These are phyloP conservation scores for Bradypodion ventrale DNA, from an alignment of 2,797 vertebrate species.

Conservation along the genomic window DNA sequence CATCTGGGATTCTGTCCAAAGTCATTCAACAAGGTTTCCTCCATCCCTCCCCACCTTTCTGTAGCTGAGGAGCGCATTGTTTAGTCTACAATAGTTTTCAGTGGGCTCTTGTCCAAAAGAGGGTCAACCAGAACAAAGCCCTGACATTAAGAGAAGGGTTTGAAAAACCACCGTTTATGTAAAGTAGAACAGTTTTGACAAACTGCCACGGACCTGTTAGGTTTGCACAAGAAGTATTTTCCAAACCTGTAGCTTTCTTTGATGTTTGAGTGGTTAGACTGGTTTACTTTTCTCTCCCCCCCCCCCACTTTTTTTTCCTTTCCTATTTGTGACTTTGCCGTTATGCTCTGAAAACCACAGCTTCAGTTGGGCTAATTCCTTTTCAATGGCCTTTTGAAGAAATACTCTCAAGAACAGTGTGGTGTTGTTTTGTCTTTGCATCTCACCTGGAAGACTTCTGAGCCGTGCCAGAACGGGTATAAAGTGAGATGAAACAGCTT, in stretches of 20 bases:
- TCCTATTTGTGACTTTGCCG: background rate
- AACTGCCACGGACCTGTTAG: constrained; percentile 59
- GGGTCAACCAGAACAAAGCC: constrained; percentile 70
- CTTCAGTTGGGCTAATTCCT: constrained; percentile 49
- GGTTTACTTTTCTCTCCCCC: constrained; percentile 50
- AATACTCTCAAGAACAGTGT: background rate
- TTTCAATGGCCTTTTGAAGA: constrained; percentile 55
- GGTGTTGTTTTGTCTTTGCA: no score
- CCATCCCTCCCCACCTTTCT: constrained; percentile 53
- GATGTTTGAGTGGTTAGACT: constrained; percentile 23
- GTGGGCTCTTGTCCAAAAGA: constrained; percentile 66
- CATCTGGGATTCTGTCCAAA: constrained; percentile 69
- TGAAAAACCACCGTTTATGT: constrained; percentile 53
- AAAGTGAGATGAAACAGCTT: no score
- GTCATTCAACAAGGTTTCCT: constrained; percentile 70
- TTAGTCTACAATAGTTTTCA: constrained; percentile 51
- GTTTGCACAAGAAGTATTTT: constrained; percentile 49
- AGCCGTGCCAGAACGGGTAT: background rate
- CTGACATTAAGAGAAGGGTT: constrained; percentile 70
- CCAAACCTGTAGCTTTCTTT: no score
- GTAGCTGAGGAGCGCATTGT: constrained; percentile 64
- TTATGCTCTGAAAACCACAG: constrained; percentile 38
- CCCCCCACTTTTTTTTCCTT: no score
- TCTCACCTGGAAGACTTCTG: background rate
- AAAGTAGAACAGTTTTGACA: constrained; percentile 54